Base-by-base conservation (phyloP, 1,140 invertebrate genomes). In the Zophobas morio region DNA sequence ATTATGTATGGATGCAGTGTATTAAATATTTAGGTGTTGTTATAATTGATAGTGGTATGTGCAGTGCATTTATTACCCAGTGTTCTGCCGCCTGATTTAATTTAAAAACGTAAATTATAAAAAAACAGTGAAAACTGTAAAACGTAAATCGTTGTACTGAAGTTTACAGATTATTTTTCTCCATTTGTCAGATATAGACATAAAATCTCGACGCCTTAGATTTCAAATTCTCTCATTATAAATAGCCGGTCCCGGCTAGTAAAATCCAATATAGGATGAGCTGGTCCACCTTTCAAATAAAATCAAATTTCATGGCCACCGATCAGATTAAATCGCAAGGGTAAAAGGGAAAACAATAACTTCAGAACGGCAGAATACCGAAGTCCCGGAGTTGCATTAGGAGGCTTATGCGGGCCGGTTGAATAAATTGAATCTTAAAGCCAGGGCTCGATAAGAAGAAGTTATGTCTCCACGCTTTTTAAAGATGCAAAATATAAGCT, bases 231-330 rank as follows among this genome's bases (percentile, higher is more conserved):
- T 51, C 49, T 63, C 70, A 75, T 66, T 75, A 75, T 70, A 72
- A 75, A 63, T 70, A 78, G 60, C 60, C 56, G 42, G 74, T 57
- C 74, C 57, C 20, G 20, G 72, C 71, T 77, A 77, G 72, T 71
- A 79, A 79, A 79, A 77, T 77, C 63, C 66, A 79, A 72, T 78
- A 72, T 56, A 49, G 70, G 77, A 74, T 77, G 74, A 79, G 42
- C 40, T 63, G 57, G 70, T 60, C 51, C 57, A 78, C 77, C 78
- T 81, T 81, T 75, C 76, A 79, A 81, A 79, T 79, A 79, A 81
- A 77, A 81, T 81, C 80, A 81, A 79, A 79, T 81, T 81, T 81
- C 80, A 81, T 81, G 70, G 80, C 75, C 74, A 78, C 35, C 79
- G 78, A 76, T 77, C 75, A 81, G 80, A 81, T 81, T 81, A 79